A percentile compares a stretch with the other conserved stretches of the same genome.
Conservation (phyloP, 1,140 invertebrate genomes). For the Magallana ariakensis region DNA sequence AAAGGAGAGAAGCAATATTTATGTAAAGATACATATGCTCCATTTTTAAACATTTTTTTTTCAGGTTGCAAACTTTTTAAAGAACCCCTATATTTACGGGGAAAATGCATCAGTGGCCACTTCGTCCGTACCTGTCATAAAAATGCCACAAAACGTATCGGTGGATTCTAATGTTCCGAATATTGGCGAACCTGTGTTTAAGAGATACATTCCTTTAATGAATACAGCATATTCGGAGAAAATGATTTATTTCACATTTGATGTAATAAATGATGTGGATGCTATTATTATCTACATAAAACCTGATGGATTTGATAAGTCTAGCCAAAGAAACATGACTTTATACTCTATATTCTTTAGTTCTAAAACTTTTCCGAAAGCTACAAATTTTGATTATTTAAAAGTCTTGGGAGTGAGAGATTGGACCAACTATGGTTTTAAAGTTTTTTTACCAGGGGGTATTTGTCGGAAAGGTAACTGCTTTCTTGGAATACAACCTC, state of each 20-base stretch:
- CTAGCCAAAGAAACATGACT: background rate
- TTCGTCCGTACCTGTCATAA: too few relatives aligned
- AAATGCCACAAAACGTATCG: too few relatives aligned
- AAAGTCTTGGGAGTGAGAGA: background rate
- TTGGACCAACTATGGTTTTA: conserved; percentile 1
- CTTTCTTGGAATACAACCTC: background rate
- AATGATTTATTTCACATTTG: conserved; percentile 10
- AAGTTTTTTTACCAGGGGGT: background rate
- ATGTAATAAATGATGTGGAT: background rate
- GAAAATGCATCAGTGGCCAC: too few relatives aligned
- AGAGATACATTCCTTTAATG: background rate
- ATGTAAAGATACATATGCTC: too few relatives aligned
- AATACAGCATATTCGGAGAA: background rate
- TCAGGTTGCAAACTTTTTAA: background rate
- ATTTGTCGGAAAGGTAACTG: background rate
- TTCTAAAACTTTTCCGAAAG: background rate
- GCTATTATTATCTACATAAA: background rate
- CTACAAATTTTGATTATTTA: background rate
- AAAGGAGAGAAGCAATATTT: too few relatives aligned
- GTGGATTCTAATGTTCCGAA: background rate
- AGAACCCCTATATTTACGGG: background rate
- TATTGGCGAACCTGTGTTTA: background rate
- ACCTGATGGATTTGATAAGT: background rate
- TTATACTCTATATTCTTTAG: background rate
- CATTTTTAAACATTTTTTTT: background rate